Percentiles rank a stretch among this genome's conserved stretches.
These are phyloP conservation scores for Solenopsis fugax DNA, from an alignment of 1,140 invertebrate species.

Conservation along the genomic window DNA sequence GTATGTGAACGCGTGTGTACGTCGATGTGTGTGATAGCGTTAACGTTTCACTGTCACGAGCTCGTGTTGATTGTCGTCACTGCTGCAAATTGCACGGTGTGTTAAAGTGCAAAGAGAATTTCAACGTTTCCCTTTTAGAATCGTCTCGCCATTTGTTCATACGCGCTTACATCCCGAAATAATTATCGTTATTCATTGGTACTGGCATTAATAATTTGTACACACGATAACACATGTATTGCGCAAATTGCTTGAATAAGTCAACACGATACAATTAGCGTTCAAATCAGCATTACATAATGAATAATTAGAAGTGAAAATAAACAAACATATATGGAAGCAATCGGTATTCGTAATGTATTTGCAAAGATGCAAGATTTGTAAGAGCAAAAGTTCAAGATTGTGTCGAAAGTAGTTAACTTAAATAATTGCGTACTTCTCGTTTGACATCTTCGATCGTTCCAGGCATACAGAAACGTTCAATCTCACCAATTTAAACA, in stretches of 20 bases:
- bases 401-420: neutral
- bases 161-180: neutral
- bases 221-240: neutral
- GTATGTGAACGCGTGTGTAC: conserved; percentile 9
- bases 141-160: conserved; percentile 3
- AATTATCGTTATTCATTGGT: neutral
- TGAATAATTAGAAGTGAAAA: conserved; percentile 33
- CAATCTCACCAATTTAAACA: conserved; percentile 64
- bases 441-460: conserved; percentile 61
- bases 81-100: conserved; percentile 75
- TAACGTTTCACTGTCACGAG: conserved; percentile 64
- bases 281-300: conserved; percentile 12
- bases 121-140: conserved; percentile 26
- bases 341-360: neutral
- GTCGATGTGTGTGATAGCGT: conserved; percentile 37
- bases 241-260: conserved; percentile 30
- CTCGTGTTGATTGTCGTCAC: conserved; percentile 65
- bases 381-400: neutral
- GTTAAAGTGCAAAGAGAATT: conserved; percentile 63
- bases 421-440: conserved; percentile 55
- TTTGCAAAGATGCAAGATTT: neutral
- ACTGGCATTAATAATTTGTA: conserved; percentile 33
- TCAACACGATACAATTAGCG: neutral
- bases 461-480: neutral
- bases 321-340: neutral